Evolutionary conservation across 2,113 vertebrate species (phyloP).

Genomic region (Cairina moschata): DNA sequence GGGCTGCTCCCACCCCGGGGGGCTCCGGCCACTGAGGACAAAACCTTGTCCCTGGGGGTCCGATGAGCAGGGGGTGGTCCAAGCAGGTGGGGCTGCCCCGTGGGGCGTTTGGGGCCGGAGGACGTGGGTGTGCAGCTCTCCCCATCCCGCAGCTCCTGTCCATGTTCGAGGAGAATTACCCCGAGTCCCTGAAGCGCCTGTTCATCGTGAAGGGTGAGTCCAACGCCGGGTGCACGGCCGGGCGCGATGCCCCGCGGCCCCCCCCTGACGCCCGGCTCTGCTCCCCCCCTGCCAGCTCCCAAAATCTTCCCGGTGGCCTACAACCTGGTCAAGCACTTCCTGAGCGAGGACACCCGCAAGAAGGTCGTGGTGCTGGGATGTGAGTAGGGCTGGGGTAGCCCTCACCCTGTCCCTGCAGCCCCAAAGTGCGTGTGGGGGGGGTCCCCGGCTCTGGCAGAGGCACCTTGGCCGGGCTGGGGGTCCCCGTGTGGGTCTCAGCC

Average conservation of each 20-base stretch:
- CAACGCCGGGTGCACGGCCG: rapidly evolving
- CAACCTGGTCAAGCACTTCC: conserved; percentile 93
- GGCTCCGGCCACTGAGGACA: background rate
- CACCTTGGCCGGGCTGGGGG: background rate
- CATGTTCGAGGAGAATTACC: conserved; percentile 97
- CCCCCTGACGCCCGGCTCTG: background rate
- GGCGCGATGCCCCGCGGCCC: background rate
- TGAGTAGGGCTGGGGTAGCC: conserved; percentile 62
- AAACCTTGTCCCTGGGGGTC: background rate
- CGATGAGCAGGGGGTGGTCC: no score
- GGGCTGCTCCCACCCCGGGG: rapidly evolving
- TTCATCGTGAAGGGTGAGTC: conserved; percentile 92
- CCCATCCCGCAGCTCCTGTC: conserved; percentile 81
- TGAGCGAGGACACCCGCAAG: conserved; percentile 91
- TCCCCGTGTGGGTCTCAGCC: background rate
- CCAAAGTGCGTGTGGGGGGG: no score
- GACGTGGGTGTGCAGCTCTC: background rate
- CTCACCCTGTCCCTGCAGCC: background rate
- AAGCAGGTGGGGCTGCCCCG: background rate
- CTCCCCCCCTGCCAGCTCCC: no score
- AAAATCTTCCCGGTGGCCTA: conserved; percentile 95
- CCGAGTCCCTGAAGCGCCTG: conserved; percentile 89
- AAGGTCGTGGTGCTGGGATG: conserved; percentile 92
- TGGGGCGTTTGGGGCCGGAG: rapidly evolving
- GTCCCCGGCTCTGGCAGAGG: rapidly evolving